Evolutionary conservation across 2,113 vertebrate species (phyloP).

Genomic region (Murina feae): DNA sequence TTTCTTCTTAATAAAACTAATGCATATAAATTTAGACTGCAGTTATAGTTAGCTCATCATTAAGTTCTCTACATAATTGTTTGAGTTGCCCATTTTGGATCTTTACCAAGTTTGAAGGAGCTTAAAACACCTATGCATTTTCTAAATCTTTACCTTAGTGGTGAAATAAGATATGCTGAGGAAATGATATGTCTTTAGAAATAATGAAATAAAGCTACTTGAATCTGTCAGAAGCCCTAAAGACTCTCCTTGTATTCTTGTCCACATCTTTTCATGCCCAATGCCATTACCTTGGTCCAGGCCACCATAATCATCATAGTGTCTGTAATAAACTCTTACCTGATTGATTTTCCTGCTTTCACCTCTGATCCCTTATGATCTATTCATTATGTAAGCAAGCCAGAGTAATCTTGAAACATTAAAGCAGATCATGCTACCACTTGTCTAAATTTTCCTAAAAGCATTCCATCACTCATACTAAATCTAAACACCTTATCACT

Average conservation of each 20-base stretch:
- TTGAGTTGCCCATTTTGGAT: background rate
- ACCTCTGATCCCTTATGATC: background rate
- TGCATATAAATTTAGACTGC: background rate
- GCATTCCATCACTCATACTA: background rate
- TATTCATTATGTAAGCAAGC: background rate
- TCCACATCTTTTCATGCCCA: background rate
- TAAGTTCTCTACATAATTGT: background rate
- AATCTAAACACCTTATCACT: background rate
- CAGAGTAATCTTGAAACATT: background rate
- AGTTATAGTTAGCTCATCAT: background rate
- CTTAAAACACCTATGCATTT: background rate
- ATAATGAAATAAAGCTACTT: background rate
- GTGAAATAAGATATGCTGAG: background rate
- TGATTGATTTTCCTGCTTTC: background rate
- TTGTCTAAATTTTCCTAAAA: background rate
- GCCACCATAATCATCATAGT: background rate
- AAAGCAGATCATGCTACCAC: background rate
- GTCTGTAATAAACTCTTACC: background rate
- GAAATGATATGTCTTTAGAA: background rate
- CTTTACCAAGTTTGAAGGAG: background rate
- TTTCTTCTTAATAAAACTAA: background rate
- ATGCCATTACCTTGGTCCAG: background rate
- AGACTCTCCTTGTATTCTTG: background rate
- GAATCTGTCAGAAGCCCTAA: background rate
- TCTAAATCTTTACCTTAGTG: background rate